phyloP scores from a whole-genome alignment of 2,113 vertebrate genomes.

The Strix aluco region DNA sequence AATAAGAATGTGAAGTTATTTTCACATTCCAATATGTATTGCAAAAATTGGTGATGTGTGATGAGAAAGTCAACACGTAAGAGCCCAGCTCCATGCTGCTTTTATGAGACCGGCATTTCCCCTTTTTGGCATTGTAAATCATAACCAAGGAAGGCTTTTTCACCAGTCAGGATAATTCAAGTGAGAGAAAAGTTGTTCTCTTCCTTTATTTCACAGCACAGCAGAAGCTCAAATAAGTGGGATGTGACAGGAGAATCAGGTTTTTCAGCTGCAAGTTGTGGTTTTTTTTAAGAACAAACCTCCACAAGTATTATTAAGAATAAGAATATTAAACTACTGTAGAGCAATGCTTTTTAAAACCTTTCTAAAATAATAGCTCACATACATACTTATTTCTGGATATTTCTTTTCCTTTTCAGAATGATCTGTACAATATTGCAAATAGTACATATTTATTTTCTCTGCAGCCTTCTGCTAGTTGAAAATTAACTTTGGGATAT shows the following conservation, averaged over 20 bases:
- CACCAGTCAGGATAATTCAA: background rate
- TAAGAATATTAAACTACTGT: background rate
- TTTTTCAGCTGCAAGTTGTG: background rate
- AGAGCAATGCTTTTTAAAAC: slow-evolving; percentile 6
- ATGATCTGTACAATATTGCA: background rate
- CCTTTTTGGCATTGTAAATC: background rate
- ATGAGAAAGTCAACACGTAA: background rate
- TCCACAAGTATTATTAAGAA: background rate
- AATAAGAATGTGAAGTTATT: background rate
- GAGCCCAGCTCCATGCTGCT: background rate
- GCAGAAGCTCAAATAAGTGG: background rate
- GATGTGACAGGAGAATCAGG: slow-evolving; percentile 13
- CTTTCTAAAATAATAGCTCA: slow-evolving; percentile 24
- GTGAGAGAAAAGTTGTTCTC: background rate
- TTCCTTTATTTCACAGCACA: background rate
- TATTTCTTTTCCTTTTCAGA: background rate
- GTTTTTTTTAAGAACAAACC: background rate
- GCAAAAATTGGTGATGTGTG: background rate
- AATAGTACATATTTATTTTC: background rate
- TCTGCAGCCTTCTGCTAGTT: background rate
- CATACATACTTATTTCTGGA: background rate
- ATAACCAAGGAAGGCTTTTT: background rate
- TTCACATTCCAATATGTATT: background rate
- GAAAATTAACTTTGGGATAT: background rate
- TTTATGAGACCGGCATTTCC: background rate